Evolutionary conservation across 1,140 invertebrate genomes (phyloP).

Genomic region (Lasioglossum albipes): DNA sequence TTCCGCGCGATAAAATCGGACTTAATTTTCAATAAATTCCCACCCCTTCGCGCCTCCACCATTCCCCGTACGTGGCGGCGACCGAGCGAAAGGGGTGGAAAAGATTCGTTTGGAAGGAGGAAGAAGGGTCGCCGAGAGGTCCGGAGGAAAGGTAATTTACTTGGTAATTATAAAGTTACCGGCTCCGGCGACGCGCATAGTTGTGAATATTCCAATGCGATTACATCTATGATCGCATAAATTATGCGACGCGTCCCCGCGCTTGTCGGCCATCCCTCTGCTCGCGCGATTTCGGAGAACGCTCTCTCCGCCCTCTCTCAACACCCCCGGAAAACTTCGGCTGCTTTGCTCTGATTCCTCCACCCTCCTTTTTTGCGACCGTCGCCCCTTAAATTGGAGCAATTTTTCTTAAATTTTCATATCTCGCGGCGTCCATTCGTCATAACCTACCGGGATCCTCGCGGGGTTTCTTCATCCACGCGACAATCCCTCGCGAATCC

Average conservation of each 20-base stretch:
- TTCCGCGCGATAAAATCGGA: slow-evolving; percentile 75
- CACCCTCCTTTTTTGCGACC: not conserved
- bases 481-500: too few relatives aligned
- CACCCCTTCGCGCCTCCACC: slow-evolving; percentile 34
- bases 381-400: not conserved
- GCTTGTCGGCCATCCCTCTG: slow-evolving; percentile 34
- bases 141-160: slow-evolving; percentile 69
- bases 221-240: slow-evolving; percentile 75
- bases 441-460: not conserved
- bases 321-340: slow-evolving; percentile 35
- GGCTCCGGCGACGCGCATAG: slow-evolving; percentile 64
- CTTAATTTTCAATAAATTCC: slow-evolving; percentile 77
- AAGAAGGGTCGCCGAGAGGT: slow-evolving; percentile 16
- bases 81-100: slow-evolving; percentile 3
- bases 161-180: slow-evolving; percentile 75
- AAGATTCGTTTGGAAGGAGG: slow-evolving; percentile 13
- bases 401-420: not conserved
- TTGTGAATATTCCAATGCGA: slow-evolving; percentile 74
- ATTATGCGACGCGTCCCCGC: slow-evolving; percentile 56
- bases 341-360: not conserved
- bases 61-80: slow-evolving; percentile 26
- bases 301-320: slow-evolving; percentile 37
- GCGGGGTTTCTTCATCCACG: too few relatives aligned
- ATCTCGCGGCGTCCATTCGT: not conserved
- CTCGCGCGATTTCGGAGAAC: slow-evolving; percentile 27